Evolutionary conservation across 2,888 invertebrate genomes (phyloP), one percentile per base, ranked within the genome.

Genomic region (Amphipoea lucens): DNA sequence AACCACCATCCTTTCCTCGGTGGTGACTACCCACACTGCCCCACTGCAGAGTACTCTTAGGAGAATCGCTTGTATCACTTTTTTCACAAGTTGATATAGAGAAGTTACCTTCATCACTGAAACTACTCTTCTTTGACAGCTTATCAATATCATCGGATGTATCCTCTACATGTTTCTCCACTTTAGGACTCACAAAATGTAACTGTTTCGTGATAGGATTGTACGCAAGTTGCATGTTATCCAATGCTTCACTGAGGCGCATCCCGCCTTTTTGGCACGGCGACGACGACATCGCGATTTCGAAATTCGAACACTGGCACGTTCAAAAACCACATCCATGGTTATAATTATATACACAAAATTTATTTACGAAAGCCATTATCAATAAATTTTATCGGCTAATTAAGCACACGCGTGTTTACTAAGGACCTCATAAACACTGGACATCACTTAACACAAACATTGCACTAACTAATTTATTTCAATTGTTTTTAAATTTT

Each of bases 201-300:
- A 98, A 94, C 90, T 98, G 98, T 92, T 98, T 98, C 45, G 98
- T 98, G 71, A 98, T 97, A 23, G 98, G 98, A 93, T 98, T 98
- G 94, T 98, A 98, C 5, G 98, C 98, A 85, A 98, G 94, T 86
- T 98, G 98, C 96, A 98, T 98, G 93, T 97, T 98, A 92, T 98
- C 98, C 90, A 98, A 94, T 75, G 98, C 98, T 94, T 98, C 98
- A 92, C 98, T 98, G 83, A 98, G 96, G 83, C 97, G 97, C 93
- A 97, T 96, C 92, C 97, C 97, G 92, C 97, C 95, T 93, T 96
- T 97, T 90, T 95, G 95, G 92, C 97, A 97, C 88, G 96, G 95
- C 78, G 94, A 91, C 85, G 92, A 91, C 89, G 96, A 95, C 96
- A 95, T 96, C 87, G 90, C 92, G 88, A 91, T 89, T 91, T 91